Base-by-base conservation (phyloP, 2,797 vertebrate genomes). In the Neoniphon sammara region DNA sequence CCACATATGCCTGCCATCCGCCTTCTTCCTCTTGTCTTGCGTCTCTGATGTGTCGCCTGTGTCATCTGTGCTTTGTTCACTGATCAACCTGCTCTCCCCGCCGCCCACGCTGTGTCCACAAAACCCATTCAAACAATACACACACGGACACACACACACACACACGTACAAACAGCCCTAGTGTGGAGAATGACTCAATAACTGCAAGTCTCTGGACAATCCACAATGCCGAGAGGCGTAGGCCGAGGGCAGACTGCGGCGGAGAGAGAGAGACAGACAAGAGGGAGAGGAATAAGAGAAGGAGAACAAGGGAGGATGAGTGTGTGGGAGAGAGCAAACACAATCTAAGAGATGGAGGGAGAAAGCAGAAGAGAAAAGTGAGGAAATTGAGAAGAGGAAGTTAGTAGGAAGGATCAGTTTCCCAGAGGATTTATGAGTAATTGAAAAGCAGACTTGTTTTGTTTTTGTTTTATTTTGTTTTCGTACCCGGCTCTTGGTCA, bases 181-280 rank as follows among this genome's bases (percentile, higher is more conserved):
- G 18, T 5, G n/a, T 66, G 31, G 66, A 67, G 44, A 70, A 68
- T 61, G 65, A 70, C 63, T 83, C 75, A 79, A 54, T 54, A 54
- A 54, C 12, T 21, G n/a, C 25, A 4, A 12, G 52, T 27, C 52
- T 54, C 52, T 54, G 7, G 52, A 54, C 23, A 27, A 54, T 7
- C 52, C 52, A 10, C 52, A 54, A 23, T 54, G 21, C 23, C 20
- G 21, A 44, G 63, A 70, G 78, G 74, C 23, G 25, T 52, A 55
- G 79, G 81, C 66, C 3, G 55, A 73, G 64, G 75, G 59, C 44
- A 50, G 44, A 66, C 49, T 70, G 39, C 3, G 27, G 57, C 10
- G 31, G 10, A 50, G 65, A 39, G 34, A 20, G 18, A 20, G n/a
- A 50, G 18, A 50, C 18, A 50, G 14, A 18, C 0, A 21, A 9